A percentile compares a stretch with the other conserved stretches of the same genome.
Evolutionary conservation across 2,888 invertebrate species (phyloP).

Genomic region (Plutella xylostella): DNA sequence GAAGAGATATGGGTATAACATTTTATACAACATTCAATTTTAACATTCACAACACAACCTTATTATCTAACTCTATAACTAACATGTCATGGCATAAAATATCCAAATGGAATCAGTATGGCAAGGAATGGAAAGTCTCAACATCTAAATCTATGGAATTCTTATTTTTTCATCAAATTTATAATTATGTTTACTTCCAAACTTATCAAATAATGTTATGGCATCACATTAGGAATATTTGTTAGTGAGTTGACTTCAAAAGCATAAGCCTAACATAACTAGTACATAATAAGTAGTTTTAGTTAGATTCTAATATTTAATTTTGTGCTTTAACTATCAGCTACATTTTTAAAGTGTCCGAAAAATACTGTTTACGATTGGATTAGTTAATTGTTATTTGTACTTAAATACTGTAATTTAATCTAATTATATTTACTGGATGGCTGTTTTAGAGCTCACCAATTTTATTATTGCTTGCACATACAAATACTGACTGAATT

Average conservation of each 20-base stretch:
- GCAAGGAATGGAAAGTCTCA: slow-evolving; percentile 26
- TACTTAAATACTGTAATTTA: too few species aligned
- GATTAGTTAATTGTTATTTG: too few species aligned
- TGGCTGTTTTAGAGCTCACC: too few species aligned
- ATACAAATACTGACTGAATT: too few species aligned
- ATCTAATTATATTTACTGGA: too few species aligned
- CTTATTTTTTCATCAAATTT: background rate
- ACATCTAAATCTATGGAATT: slow-evolving; percentile 7
- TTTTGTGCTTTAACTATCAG: background rate
- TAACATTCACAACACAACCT: background rate
- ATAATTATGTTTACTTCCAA: background rate
- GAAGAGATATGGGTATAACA: background rate
- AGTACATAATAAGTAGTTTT: background rate
- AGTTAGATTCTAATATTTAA: background rate
- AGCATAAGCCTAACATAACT: background rate
- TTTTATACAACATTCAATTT: background rate
- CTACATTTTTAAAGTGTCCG: too few species aligned
- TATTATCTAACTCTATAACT: too few species aligned
- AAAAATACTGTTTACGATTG: too few species aligned
- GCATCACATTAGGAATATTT: background rate
- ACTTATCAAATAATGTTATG: background rate
- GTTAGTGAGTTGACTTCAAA: background rate
- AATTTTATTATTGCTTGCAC: too few species aligned
- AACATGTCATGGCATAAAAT: slow-evolving; percentile 2
- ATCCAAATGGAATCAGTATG: slow-evolving; percentile 20